These are phyloP conservation scores for Calliphora vomitoria DNA, from an alignment of 2,888 invertebrate species.

Conservation along the genomic window DNA sequence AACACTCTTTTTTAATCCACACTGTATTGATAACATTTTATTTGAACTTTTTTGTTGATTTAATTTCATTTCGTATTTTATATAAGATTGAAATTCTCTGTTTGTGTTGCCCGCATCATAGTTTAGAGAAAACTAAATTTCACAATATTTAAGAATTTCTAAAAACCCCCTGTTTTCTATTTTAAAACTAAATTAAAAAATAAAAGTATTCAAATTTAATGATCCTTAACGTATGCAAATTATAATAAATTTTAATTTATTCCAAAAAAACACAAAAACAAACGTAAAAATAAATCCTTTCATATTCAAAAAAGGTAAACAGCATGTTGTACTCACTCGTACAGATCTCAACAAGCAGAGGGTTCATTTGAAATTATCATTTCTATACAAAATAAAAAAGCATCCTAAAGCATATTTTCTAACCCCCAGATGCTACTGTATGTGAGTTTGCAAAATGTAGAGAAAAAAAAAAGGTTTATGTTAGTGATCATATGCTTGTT, in stretches of 20 bases:
- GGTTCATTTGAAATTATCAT: slow-evolving; percentile 63
- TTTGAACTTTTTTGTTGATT: not conserved
- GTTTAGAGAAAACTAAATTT: slow-evolving; percentile 61
- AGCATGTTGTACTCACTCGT: slow-evolving; percentile 68
- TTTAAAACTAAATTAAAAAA: slow-evolving; percentile 7
- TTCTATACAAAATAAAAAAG: slow-evolving; percentile 57
- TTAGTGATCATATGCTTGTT: slow-evolving; percentile 63
- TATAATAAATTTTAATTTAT: slow-evolving; percentile 82
- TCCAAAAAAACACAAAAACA: slow-evolving; percentile 68
- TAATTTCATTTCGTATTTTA: not conserved
- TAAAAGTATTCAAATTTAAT: slow-evolving; percentile 46
- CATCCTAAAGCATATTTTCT: slow-evolving; percentile 50
- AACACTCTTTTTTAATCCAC: not conserved
- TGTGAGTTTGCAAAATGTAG: slow-evolving; percentile 13
- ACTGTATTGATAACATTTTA: not conserved
- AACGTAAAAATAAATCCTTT: slow-evolving; percentile 63
- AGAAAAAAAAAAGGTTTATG: slow-evolving; percentile 33
- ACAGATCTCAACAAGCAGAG: slow-evolving; percentile 67
- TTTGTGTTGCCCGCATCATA: slow-evolving; percentile 46
- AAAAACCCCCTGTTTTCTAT: slow-evolving; percentile 39
- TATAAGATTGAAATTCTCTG: not conserved
- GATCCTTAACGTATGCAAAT: slow-evolving; percentile 79
- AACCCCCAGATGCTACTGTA: slow-evolving; percentile 50
- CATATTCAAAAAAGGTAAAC: slow-evolving; percentile 69
- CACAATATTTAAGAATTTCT: slow-evolving; percentile 3